phyloP scores from a whole-genome alignment of 1,140 invertebrate species.

The Antheraea pernyi region DNA sequence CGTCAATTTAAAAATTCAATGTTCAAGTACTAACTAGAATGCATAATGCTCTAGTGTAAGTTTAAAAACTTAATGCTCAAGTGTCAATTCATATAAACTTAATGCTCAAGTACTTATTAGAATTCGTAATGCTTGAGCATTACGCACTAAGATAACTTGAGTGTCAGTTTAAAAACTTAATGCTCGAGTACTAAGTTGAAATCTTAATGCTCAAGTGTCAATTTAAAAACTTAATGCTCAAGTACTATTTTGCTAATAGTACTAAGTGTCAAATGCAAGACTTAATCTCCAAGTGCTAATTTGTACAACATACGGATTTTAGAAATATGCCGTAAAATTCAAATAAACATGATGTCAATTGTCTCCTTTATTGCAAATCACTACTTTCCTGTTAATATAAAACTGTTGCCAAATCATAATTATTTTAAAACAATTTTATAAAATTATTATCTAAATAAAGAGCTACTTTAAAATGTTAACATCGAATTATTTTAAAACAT shows the following conservation, averaged over 20 bases:
- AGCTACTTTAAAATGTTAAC: constrained; percentile 7
- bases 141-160: no score
- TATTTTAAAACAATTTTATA: constrained; percentile 20
- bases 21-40: no score
- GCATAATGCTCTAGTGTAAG: no score
- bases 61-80: neutral
- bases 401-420: constrained; percentile 12
- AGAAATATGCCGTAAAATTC: no score
- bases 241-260: neutral
- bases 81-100: neutral
- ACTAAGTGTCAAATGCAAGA: neutral
- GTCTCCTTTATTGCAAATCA: neutral
- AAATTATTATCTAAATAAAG: constrained; percentile 24
- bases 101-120: neutral
- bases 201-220: no score
- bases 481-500: constrained; percentile 11
- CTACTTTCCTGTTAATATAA: neutral
- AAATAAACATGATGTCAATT: neutral
- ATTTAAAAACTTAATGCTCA: neutral
- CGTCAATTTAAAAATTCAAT: no score
- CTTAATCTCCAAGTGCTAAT: neutral
- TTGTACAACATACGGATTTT: no score
- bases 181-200: no score
- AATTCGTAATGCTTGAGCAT: no score
- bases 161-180: no score